Percentiles rank a stretch among this genome's conserved stretches.
phyloP scores from a whole-genome alignment of 2,113 vertebrate genomes.

The Syngnathus floridae region DNA sequence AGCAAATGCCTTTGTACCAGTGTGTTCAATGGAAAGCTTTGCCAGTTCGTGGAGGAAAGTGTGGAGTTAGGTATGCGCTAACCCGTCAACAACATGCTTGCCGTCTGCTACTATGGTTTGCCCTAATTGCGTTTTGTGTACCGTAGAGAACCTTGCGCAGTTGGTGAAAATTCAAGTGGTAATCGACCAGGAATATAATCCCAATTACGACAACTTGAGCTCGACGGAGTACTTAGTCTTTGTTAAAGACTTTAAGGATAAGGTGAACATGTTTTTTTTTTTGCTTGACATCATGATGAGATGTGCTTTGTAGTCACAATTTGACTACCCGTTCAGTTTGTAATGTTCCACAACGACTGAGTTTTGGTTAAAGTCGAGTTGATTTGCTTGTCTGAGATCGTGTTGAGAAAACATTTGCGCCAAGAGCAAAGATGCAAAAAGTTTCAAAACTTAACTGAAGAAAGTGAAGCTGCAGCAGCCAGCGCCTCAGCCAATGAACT shows the following conservation, averaged over 20 bases:
- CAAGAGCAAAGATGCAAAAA: no score
- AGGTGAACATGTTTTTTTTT: background rate
- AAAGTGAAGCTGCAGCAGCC: no score
- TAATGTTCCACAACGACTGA: background rate
- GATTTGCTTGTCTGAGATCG: no score
- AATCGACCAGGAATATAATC: background rate
- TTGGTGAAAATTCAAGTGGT: conserved; percentile 1
- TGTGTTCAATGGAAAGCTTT: background rate
- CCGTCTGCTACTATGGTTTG: background rate
- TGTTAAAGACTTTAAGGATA: background rate
- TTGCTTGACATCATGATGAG: no score
- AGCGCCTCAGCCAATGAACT: background rate
- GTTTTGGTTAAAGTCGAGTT: no score
- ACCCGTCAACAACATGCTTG: background rate
- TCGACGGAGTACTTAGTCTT: conserved; percentile 7
- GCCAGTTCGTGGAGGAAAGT: background rate
- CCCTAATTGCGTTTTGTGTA: background rate
- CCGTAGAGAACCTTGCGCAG: background rate
- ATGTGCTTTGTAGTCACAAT: no score
- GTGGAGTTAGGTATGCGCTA: background rate
- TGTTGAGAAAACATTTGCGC: no score
- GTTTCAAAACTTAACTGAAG: no score
- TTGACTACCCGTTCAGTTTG: background rate
- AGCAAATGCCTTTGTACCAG: background rate
- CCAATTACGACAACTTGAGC: background rate